Conservation (phyloP, 2,888 invertebrate genomes). For the Nomada fabriciana region DNA sequence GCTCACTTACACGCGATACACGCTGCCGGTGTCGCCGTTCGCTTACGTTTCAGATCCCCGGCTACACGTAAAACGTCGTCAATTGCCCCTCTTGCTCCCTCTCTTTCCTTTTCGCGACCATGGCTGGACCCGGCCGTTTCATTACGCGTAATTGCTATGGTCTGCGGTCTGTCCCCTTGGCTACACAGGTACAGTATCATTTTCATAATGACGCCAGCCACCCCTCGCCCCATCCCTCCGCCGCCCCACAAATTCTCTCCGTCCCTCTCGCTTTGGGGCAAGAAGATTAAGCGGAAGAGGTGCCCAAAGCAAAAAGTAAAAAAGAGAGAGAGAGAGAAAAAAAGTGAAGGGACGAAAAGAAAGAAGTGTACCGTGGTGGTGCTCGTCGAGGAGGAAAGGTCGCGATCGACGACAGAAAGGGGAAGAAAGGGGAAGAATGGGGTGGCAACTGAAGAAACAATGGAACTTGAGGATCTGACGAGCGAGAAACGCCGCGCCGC, state of each 20-base stretch:
- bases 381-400: constrained; percentile 54
- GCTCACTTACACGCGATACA: constrained; percentile 79
- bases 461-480: constrained; percentile 42
- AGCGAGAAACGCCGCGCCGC: constrained; percentile 38
- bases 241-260: background rate
- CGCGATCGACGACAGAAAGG: constrained; percentile 37
- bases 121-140: constrained; percentile 81
- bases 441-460: constrained; percentile 45
- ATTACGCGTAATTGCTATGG: constrained; percentile 83
- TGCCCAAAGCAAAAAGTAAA: constrained; percentile 17
- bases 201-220: constrained; percentile 82
- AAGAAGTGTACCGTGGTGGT: background rate
- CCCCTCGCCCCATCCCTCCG: constrained; percentile 33
- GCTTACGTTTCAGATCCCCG: constrained; percentile 50
- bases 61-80: constrained; percentile 73
- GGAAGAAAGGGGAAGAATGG: constrained; percentile 18
- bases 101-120: constrained; percentile 47
- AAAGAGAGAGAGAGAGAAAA: background rate
- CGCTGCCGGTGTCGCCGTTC: constrained; percentile 55
- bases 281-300: constrained; percentile 63
- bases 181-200: constrained; percentile 82
- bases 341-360: background rate
- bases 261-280: constrained; percentile 47
- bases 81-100: constrained; percentile 68
- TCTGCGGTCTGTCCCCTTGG: constrained; percentile 81